Percentiles rank a stretch among this genome's conserved stretches.
phyloP scores from a whole-genome alignment of 2,888 invertebrate species.

The Eucera pruinosa region DNA sequence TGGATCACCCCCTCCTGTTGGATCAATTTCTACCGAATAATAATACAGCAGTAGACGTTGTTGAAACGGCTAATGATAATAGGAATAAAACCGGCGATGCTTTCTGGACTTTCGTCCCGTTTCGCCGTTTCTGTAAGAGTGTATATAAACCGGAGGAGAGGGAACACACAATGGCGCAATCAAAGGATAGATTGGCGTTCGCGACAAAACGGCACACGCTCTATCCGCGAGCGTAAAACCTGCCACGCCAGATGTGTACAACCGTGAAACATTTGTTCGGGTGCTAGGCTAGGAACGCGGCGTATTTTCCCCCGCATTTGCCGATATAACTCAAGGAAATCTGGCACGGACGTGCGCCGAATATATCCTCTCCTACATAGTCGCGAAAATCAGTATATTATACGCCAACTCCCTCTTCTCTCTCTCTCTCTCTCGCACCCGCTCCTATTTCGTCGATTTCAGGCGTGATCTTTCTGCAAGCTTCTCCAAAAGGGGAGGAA shows the following conservation, averaged over 20 bases:
- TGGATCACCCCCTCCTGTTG: too few relatives aligned
- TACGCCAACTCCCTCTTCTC: slow-evolving; percentile 6
- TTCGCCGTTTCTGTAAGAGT: not conserved
- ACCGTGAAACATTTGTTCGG: slow-evolving; percentile 49
- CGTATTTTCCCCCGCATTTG: slow-evolving; percentile 55
- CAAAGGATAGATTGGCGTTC: slow-evolving; percentile 44
- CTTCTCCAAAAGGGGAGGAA: not conserved
- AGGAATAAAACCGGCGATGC: not conserved
- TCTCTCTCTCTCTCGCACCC: too few relatives aligned
- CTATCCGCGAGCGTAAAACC: slow-evolving; percentile 32
- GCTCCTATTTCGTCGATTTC: slow-evolving; percentile 24
- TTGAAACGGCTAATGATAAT: too few relatives aligned
- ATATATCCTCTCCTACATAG: slow-evolving; percentile 39
- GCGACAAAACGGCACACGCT: slow-evolving; percentile 33
- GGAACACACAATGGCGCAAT: slow-evolving; percentile 50
- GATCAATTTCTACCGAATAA: too few relatives aligned
- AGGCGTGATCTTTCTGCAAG: not conserved
- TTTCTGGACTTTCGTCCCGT: not conserved
- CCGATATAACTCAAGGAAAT: slow-evolving; percentile 59
- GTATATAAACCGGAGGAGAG: slow-evolving; percentile 36
- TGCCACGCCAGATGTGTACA: slow-evolving; percentile 18
- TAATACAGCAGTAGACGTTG: too few relatives aligned
- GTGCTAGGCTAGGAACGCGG: slow-evolving; percentile 36
- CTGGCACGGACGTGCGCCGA: slow-evolving; percentile 54
- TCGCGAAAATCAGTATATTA: slow-evolving; percentile 58